Base-by-base conservation (phyloP, 2,888 invertebrate species). In the Pogonocherus hispidulus region DNA sequence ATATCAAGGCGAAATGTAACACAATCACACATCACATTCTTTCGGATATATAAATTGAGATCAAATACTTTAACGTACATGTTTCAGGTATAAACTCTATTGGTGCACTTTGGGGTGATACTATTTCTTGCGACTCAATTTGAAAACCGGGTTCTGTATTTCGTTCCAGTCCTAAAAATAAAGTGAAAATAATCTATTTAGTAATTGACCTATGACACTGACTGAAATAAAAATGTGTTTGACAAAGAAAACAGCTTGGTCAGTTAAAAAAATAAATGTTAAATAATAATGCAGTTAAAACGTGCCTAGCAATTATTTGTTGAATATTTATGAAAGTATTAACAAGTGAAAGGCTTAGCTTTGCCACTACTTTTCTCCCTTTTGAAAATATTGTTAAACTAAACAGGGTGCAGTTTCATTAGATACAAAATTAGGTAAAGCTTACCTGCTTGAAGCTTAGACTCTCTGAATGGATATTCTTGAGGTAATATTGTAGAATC, bases 391-490 rank as follows among this genome's bases (percentile, higher is more conserved):
- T 27, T 27, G 27, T 27, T 27, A 27, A 27, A 1, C n/a, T n/a
- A n/a, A n/a, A n/a, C 1, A 27, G 27, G 27, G 0, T 27, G n/a
- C n/a, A n/a, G n/a, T n/a, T n/a, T n/a, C n/a, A n/a, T n/a, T n/a
- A n/a, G n/a, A n/a, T n/a, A n/a, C n/a, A n/a, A n/a, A 1, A 32
- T 32, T 16, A 44, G 44, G 44, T 44, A 16, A 44, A 44, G 44
- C 44, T 14, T 44, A 44, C 44, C 44, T 44, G 44, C 8, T 44
- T 44, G 44, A 44, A 44, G 44, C 14, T 44, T 44, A 44, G 44
- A 44, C 14, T 44, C 44, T 44, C 18, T 44, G 16, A 44, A 44
- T 44, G 44, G 18, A 44, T 44, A 6, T 14, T 44, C 14, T 44
- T 6, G 16, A 44, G 44, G 44, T 44, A 44, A 44, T 44, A 44